Percentiles rank a stretch among this genome's conserved stretches.
These are phyloP conservation scores for Oscheius sp. DNA, from an alignment of 2,888 invertebrate genomes.

Conservation along the genomic window DNA sequence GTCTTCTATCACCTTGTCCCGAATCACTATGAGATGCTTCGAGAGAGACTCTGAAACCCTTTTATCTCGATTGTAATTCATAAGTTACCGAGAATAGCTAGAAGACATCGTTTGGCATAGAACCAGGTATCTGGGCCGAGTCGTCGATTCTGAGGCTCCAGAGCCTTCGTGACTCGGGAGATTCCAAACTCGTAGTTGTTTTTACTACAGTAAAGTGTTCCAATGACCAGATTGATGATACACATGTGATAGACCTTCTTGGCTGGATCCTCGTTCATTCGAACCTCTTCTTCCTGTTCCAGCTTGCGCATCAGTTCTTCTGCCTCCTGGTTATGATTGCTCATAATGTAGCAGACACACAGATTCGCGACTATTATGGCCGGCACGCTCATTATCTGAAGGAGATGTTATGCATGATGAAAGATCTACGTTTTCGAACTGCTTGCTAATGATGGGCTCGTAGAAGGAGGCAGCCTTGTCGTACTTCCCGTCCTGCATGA, in stretches of 20 bases:
- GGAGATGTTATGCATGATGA: not conserved
- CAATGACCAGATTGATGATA: constrained; percentile 97
- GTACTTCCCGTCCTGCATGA: constrained; percentile 92
- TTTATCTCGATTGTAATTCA: not conserved
- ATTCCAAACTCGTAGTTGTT: constrained; percentile 99
- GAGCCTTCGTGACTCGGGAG: constrained; percentile 93
- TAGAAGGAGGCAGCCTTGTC: constrained; percentile 98
- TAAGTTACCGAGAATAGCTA: constrained; percentile 46
- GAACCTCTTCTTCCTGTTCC: constrained; percentile 93
- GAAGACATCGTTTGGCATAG: constrained; percentile 68
- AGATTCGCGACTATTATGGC: constrained; percentile 98
- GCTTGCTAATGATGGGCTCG: constrained; percentile 94
- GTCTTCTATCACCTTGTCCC: constrained; percentile 88
- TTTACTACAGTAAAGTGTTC: constrained; percentile 96
- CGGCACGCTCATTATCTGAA: constrained; percentile 85
- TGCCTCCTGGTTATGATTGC: constrained; percentile 92
- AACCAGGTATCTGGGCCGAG: constrained; percentile 96
- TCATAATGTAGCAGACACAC: constrained; percentile 99
- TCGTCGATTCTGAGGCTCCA: constrained; percentile 92
- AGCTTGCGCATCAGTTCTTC: constrained; percentile 89
- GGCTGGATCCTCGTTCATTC: constrained; percentile 89
- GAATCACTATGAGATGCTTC: constrained; percentile 85
- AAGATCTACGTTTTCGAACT: constrained; percentile 81
- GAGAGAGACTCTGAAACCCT: constrained; percentile 44
- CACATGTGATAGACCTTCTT: constrained; percentile 94